These are phyloP conservation scores for Sporophila hypoxantha DNA, from an alignment of 2,113 vertebrate species.

Conservation along the genomic window DNA sequence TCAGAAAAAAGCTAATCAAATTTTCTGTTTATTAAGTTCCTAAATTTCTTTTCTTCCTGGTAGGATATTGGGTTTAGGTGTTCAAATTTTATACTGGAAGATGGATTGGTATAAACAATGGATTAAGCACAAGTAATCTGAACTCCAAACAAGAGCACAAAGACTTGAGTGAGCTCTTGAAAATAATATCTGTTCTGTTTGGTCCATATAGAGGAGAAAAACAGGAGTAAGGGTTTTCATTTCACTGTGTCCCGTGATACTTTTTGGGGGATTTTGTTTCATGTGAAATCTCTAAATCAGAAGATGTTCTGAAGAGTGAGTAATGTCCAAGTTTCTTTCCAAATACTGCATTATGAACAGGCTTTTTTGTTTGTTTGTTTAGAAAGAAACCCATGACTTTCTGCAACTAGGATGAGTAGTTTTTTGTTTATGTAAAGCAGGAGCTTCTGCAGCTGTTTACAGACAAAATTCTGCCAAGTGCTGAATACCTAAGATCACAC, in stretches of 20 bases:
- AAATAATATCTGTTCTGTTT: neutral
- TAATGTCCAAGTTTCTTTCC: constrained; percentile 12
- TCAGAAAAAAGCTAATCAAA: neutral
- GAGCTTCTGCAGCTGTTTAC: constrained; percentile 5
- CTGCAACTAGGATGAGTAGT: neutral
- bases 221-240: neutral
- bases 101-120: neutral
- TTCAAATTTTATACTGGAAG: neutral
- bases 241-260: neutral
- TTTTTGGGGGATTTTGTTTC: neutral
- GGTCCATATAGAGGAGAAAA: neutral
- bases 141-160: neutral
- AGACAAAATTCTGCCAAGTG: neutral
- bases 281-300: neutral
- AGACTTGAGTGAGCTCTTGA: neutral
- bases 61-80: neutral
- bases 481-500: neutral
- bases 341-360: neutral
- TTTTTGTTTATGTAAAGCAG: constrained; percentile 14
- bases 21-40: neutral
- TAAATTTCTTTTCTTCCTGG: neutral
- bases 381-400: constrained; percentile 8
- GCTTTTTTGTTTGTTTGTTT: constrained; percentile 10
- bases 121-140: neutral
- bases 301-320: neutral